Evolutionary conservation across 2,113 vertebrate species (phyloP), one percentile per base, ranked within the genome.

Genomic region (Clarias magur): DNA sequence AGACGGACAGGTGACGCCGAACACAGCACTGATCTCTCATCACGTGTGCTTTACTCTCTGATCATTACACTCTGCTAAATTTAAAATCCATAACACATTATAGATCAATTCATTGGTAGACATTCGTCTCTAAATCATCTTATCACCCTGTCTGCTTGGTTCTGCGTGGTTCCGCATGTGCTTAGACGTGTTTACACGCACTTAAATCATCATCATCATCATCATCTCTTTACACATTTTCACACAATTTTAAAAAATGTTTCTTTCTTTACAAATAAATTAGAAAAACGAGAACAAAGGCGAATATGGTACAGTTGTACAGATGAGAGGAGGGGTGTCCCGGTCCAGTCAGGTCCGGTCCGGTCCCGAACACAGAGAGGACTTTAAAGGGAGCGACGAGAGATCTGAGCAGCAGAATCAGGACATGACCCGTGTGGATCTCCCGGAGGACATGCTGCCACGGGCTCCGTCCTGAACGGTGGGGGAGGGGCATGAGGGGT

Each of bases 211-310:
- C 75, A 62, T 81, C 57, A 62, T 81, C 57, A 62, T 80, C 54
- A 79, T 79, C 75, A 62, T 81, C 57, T 62, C 79, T 81, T 81
- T 62, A 81, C 59, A 81, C 57, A 60, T 38, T 80, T 80, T 62
- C 78, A 59, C 30, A 60, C 19, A 42, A 59, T 38, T 62, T 42
- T 4, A 23, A 17, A 62, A 81, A 15, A 25, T 30, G 2, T 79
- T 59, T 57, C n/a, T 76, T 25, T 59, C 57, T 81, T 81, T 81
- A 81, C 79, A 81, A 81, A 81, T 81, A 81, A 81, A 81, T 42
- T 30, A 81, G 34, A 81, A 27, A 62, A 60, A 15, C 17, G 27
- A 42, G 79, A 30, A 62, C 8, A 6, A 23, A 60, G 79, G 27
- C 11, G 30, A 81, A 38, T 30, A 62, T 62, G 0, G 57, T 81